Base-by-base conservation (phyloP, 2,888 invertebrate genomes). In the Brachylomia viminalis region DNA sequence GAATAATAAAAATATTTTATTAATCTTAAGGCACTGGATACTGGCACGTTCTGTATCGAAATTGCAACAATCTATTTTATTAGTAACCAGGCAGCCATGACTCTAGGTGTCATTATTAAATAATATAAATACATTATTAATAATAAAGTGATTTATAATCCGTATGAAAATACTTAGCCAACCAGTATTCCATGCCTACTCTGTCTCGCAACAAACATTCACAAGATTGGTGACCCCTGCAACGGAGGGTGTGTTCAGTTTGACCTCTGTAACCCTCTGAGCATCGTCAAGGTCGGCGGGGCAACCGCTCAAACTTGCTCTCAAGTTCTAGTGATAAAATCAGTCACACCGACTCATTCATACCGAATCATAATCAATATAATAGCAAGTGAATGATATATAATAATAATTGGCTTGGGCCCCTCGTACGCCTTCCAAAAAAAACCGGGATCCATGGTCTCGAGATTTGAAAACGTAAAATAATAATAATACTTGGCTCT, bases 201-300 rank as follows among this genome's bases (percentile, higher is more conserved):
- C 38, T 45, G 15, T 56, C 20, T 38, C 20, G 13, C 17, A 23
- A 45, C 15, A 27, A 33, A 38, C n/a, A 47, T 52, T 66, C 54
- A 58, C 58, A 49, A 49, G 47, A 45, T 56, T 61, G 61, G 47
- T 66, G 65, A 72, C 65, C 66, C 64, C 65, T 69, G 45, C 17
- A 59, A 8, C 30, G 47, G 67, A 65, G 79, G 85, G 87, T 84
- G 80, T 83, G 84, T 84, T 52, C 75, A 70, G 69, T 84, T 68
- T 84, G 82, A 86, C 81, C 81, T 77, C 65, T 52, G 69, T 74
- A 75, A 81, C 71, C 75, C 72, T 65, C 42, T 33, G 54, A 75
- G 62, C 59, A 68, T 70, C 52, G 71, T 61, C 84, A 88, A 84
- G 87, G 79, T 79, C 75, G 62, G 42, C 52, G 30, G 54, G 56